phyloP scores from a whole-genome alignment of 2,888 invertebrate genomes.

The Autographa gamma region DNA sequence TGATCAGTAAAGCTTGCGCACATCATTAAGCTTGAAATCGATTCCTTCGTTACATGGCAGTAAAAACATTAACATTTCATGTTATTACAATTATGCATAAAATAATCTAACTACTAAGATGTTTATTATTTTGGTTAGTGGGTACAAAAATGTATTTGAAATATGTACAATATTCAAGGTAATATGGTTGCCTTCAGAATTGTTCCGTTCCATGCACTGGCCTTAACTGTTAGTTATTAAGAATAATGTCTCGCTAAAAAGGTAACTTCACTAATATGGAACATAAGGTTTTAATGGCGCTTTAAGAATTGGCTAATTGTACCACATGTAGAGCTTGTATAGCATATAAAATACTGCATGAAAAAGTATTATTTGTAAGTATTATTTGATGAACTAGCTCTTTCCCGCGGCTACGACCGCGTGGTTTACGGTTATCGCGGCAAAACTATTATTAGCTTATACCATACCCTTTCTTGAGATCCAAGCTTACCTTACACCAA shows the following conservation, averaged over 20 bases:
- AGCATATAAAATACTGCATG: neutral
- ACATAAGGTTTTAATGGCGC: neutral
- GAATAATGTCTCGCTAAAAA: neutral
- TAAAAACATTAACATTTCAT: neutral
- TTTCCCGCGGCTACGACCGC: too few species aligned
- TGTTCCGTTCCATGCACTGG: neutral
- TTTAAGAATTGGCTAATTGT: neutral
- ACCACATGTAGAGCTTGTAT: neutral
- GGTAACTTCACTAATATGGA: constrained; percentile 5
- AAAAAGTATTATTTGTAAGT: too few species aligned
- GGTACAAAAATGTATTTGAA: neutral
- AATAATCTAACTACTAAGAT: neutral
- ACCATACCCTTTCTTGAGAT: too few species aligned
- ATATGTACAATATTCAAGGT: constrained; percentile 4
- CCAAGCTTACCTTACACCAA: too few species aligned
- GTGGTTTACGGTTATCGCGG: too few species aligned
- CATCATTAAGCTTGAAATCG: neutral
- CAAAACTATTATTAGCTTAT: too few species aligned
- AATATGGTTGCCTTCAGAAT: neutral
- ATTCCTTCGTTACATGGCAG: neutral
- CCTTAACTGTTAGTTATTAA: neutral
- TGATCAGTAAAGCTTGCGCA: neutral
- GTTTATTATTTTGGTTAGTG: neutral
- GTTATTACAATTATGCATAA: neutral
- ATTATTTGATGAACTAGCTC: too few species aligned